Evolutionary conservation across 2,888 invertebrate species (phyloP).

Genomic region (Julus scandinavius): DNA sequence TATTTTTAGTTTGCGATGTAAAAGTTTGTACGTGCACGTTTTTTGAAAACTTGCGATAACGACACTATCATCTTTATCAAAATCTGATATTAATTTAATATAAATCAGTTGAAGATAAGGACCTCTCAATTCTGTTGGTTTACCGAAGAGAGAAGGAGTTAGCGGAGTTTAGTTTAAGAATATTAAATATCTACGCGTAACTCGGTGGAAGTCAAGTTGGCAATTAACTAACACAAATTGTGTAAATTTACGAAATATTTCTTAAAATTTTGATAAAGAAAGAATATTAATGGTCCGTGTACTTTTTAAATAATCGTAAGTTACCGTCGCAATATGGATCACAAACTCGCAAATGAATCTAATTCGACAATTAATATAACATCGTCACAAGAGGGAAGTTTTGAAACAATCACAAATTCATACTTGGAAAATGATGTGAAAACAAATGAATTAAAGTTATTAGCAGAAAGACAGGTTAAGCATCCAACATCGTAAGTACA

Average conservation of each 20-base stretch:
- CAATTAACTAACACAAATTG: not conserved
- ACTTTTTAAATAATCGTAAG: not conserved
- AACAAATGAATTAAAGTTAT: not conserved
- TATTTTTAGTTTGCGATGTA: too few relatives aligned
- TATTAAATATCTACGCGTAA: not conserved
- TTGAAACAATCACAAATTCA: not conserved
- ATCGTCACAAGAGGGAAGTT: not conserved
- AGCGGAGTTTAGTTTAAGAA: not conserved
- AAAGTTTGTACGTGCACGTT: too few relatives aligned
- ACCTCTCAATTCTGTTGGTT: not conserved
- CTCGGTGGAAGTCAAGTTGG: not conserved
- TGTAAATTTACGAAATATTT: not conserved
- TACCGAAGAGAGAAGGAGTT: not conserved
- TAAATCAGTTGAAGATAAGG: not conserved
- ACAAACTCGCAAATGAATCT: not conserved
- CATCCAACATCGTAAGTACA: slow-evolving; percentile 43
- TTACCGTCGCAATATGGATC: not conserved
- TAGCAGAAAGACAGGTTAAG: not conserved
- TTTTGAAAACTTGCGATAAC: not conserved
- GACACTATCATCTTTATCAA: not conserved
- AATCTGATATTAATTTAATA: not conserved
- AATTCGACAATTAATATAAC: not conserved
- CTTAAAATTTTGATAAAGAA: not conserved
- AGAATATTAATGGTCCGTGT: not conserved
- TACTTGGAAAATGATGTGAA: not conserved